phyloP scores from a whole-genome alignment of 1,140 invertebrate genomes.

The Ericerus pela region DNA sequence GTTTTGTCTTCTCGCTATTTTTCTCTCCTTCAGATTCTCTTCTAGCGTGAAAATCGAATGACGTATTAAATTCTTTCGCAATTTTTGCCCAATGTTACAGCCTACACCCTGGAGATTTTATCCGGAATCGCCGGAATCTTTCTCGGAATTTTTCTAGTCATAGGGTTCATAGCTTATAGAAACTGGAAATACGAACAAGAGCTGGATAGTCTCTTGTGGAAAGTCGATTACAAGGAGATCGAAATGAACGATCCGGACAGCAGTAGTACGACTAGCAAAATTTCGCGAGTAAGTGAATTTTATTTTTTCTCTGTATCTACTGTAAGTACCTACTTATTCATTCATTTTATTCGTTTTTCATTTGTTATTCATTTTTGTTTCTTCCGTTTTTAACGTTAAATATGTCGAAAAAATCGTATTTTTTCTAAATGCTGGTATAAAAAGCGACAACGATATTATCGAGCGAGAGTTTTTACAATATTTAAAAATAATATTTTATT shows the following conservation, averaged over 20 bases:
- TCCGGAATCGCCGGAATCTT: conserved; percentile 50
- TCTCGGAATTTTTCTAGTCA: conserved; percentile 48
- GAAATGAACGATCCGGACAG: conserved; percentile 39
- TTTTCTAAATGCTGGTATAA: too few relatives aligned
- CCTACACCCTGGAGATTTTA: conserved; percentile 64
- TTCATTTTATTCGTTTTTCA: not conserved
- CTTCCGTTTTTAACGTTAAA: too few relatives aligned
- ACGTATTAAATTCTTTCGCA: too few relatives aligned
- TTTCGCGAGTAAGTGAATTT: conserved; percentile 37
- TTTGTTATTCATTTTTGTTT: not conserved
- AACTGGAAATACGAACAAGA: conserved; percentile 93
- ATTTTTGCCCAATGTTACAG: conserved; percentile 34
- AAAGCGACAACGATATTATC: too few relatives aligned
- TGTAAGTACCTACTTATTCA: not conserved
- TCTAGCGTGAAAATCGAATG: too few relatives aligned
- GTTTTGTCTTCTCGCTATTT: too few relatives aligned
- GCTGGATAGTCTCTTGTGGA: conserved; percentile 84
- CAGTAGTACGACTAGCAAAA: conserved; percentile 29
- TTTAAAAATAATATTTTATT: too few relatives aligned
- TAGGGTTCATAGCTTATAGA: conserved; percentile 56
- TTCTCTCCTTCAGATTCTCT: too few relatives aligned
- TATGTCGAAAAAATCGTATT: too few relatives aligned
- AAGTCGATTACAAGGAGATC: conserved; percentile 83
- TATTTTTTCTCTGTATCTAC: too few relatives aligned
- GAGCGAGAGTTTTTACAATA: too few relatives aligned